A percentile compares a stretch with the other conserved stretches of the same genome.
phyloP scores from a whole-genome alignment of 1,140 invertebrate species.

The Meloidogyne hapla region DNA sequence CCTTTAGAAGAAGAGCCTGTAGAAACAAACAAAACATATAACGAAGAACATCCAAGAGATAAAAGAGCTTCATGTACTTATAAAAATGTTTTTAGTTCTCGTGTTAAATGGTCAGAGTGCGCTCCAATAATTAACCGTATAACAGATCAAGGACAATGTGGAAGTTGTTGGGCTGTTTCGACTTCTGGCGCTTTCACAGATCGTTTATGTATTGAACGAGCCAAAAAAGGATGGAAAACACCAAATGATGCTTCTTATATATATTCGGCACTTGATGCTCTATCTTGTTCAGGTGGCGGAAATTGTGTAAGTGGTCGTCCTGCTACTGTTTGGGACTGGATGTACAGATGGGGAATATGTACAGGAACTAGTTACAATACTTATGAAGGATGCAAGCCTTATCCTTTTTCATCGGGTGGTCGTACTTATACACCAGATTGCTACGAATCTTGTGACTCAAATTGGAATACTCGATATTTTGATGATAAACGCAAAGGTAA shows the following conservation, averaged over 20 bases:
- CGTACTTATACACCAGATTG: no score
- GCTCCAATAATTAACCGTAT: slow-evolving; percentile 64
- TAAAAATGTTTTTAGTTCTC: neutral
- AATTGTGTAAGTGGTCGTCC: slow-evolving; percentile 2
- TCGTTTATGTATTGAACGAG: slow-evolving; percentile 78
- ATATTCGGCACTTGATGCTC: slow-evolving; percentile 7
- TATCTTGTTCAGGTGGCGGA: slow-evolving; percentile 14
- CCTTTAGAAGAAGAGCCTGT: no score
- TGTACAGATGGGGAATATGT: neutral
- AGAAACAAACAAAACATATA: no score
- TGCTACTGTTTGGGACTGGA: neutral
- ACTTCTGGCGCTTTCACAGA: slow-evolving; percentile 74
- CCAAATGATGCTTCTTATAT: neutral
- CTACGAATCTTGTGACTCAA: no score
- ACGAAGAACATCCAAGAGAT: neutral
- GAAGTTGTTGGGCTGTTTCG: slow-evolving; percentile 60
- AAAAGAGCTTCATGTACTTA: neutral
- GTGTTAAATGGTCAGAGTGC: no score
- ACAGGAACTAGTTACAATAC: slow-evolving; percentile 4
- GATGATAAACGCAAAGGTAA: no score
- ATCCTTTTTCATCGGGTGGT: slow-evolving; percentile 14
- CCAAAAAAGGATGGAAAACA: slow-evolving; percentile 70
- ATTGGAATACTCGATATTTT: no score
- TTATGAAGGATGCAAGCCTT: slow-evolving; percentile 8
- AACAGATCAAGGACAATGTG: slow-evolving; percentile 67